Evolutionary conservation across 2,113 vertebrate species (phyloP), one percentile per base, ranked within the genome.

Genomic region (Epinephelus moara): DNA sequence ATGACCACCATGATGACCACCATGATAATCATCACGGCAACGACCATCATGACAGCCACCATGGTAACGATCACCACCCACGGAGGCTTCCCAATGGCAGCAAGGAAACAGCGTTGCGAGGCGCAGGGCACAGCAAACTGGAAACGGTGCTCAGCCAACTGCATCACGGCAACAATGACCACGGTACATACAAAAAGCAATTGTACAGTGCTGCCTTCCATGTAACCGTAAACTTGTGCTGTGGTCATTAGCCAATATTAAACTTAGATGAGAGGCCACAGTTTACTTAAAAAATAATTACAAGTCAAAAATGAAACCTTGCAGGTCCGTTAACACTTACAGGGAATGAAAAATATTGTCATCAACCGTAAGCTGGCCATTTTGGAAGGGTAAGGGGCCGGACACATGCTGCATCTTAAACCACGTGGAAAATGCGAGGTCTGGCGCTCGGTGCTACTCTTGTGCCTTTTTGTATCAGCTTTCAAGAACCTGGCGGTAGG

Each of bases 81-180:
- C 75, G 4, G 0, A 81, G 74, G 13, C 81, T 76, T 25, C 80
- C 90, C 10, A 52, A 66, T 49, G 76, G 40, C 64, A 67, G 78
- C 49, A 94, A 94, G 64, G 91, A 91, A 27, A 81, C 82, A 0
- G 72, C 66, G 11, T 25, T 64, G 1, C 85, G 61, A 2, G 76
- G 84, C 0, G 1, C 70, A 0, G 87, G 83, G 0, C 90, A 94
- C 83, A 75, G 53, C 84, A 95, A 96, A 50, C 85, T 96, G 81
- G 94, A 96, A n/a, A 81, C 92, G 0, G 91, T 96, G 19, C 84
- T 96, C 8, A 85, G 80, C 70, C 92, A 94, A 17, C 80, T 96
- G 18, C 92, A 95, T 57, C 92, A 91, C 50, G 80, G 90, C 47
- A 88, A 72, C 71, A 49, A 69, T 30, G 90, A 94, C 45, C 78